These are phyloP conservation scores for Strigamia crassipes DNA, from an alignment of 2,888 invertebrate species.

Conservation along the genomic window DNA sequence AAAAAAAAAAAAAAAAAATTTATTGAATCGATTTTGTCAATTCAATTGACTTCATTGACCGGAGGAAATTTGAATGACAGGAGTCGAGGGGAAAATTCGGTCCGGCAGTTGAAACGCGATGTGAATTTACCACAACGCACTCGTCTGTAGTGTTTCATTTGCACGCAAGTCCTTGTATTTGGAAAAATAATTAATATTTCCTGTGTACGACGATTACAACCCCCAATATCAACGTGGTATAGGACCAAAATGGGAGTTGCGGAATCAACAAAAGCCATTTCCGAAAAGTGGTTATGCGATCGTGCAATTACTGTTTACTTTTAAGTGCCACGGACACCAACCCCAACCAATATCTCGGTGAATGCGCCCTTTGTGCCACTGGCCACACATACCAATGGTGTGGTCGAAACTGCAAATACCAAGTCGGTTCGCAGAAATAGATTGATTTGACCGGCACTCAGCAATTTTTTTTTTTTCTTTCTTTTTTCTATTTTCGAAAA, in stretches of 20 bases:
- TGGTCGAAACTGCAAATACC: background rate
- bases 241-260: background rate
- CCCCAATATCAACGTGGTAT: background rate
- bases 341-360: background rate
- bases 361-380: background rate
- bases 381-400: background rate
- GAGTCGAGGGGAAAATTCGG: too few relatives aligned
- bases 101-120: too few relatives aligned
- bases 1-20: background rate
- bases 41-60: constrained; percentile 8
- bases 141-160: too few relatives aligned
- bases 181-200: too few relatives aligned
- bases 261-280: background rate
- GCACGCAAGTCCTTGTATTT: too few relatives aligned
- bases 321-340: background rate
- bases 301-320: background rate
- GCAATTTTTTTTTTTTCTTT: too few relatives aligned
- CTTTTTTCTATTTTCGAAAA: too few relatives aligned
- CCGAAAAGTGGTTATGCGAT: background rate
- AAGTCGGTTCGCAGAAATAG: background rate
- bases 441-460: background rate
- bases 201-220: background rate
- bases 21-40: background rate
- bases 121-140: too few relatives aligned
- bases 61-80: background rate